These are phyloP conservation scores for Synanthedon andrenaeformis DNA, from an alignment of 2,888 invertebrate species.

Conservation along the genomic window DNA sequence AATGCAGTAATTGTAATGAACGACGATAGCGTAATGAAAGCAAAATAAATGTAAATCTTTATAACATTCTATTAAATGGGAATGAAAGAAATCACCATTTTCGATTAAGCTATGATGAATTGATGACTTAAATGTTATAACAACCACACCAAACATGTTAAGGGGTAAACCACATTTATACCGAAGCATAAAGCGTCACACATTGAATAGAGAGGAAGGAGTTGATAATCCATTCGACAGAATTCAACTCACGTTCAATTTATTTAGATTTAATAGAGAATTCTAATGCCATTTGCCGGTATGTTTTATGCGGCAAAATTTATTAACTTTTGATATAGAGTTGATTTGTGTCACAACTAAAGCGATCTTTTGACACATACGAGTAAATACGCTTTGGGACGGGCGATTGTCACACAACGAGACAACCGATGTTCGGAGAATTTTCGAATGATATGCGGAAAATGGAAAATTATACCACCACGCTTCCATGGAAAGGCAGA, in stretches of 20 bases:
- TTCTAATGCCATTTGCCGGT: neutral
- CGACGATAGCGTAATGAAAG: constrained; percentile 18
- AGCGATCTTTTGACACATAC: constrained; percentile 17
- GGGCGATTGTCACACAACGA: constrained; percentile 55
- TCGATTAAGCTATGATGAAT: constrained; percentile 30
- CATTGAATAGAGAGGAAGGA: constrained; percentile 24
- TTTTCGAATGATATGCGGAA: no score
- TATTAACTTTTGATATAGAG: constrained; percentile 8
- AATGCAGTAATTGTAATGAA: constrained; percentile 1
- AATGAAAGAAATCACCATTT: constrained; percentile 41
- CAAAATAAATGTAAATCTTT: constrained; percentile 30
- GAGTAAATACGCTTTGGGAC: constrained; percentile 48
- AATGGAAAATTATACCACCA: constrained; percentile 38
- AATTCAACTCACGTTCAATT: neutral
- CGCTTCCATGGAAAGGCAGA: constrained; percentile 56
- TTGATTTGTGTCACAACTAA: constrained; percentile 36
- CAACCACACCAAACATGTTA: constrained; percentile 46
- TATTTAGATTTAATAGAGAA: neutral
- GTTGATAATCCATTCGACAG: constrained; percentile 3
- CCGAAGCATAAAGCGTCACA: constrained; percentile 46
- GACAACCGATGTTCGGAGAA: no score
- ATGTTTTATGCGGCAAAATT: neutral
- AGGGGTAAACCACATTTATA: constrained; percentile 29
- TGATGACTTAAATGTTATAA: constrained; percentile 20
- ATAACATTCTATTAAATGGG: constrained; percentile 17